Base-by-base conservation (phyloP, 92 coral and sea anemone genomes). In the Metridium senile region DNA sequence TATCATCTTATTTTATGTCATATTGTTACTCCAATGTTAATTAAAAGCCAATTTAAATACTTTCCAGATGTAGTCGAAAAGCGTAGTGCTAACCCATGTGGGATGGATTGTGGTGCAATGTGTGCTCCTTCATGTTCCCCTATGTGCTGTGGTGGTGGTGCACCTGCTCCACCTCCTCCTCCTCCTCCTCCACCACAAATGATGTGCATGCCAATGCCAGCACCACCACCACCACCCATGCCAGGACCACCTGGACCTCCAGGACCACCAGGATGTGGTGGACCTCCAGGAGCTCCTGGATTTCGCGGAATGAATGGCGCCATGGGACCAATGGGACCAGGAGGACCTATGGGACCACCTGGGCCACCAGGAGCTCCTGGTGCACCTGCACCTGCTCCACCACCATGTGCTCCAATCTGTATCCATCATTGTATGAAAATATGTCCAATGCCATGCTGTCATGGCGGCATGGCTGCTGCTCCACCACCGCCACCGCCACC, bases 361-460 rank as follows among this genome's bases (percentile, higher is more conserved):
- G 97, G 98, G 16, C 77, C 86, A 39, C 98, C 98, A n/a, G 98
- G 98, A 46, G 81, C 86, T 52, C 89, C 91, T 54, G 98, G 98
- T 58, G 92, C 88, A 13, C 99, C 99, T 1, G 97, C 97, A 61
- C 97, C 97, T 21, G 85, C 97, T 7, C 91, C 97, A 19, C 90
- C 97, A 19, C 89, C 89, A 28, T 95, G 99, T 66, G 89, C 99
- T 45, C 99, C 99, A 1, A 82, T 95, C 33, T 95, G 99, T 73
- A 84, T 95, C 80, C 97, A 95, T 56, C 90, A 95, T 73, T 95
- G 99, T 81, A 92, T 95, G 91, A 89, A 78, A 70, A 95, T 95
- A 68, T 95, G 99, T 71, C 99, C 99, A 0, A 84, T 74, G 71
- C 89, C 74, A 64, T 95, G 99, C 67, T 92, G 97, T 65, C 81